Evolutionary conservation across 2,113 vertebrate species (phyloP).

Genomic region (Oophaga pumilio): DNA sequence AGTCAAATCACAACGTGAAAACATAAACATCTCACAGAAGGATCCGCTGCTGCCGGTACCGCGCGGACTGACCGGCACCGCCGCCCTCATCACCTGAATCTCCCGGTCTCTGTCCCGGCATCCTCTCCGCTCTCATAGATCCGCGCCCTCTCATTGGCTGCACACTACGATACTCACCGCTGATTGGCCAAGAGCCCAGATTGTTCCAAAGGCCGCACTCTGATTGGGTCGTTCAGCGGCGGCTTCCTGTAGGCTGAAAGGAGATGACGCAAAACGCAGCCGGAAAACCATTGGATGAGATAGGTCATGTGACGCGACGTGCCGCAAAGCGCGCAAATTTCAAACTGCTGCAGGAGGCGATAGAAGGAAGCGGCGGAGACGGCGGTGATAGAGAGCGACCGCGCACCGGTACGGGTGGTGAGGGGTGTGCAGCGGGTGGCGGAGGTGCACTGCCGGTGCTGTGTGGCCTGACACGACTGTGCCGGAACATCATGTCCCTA

Average conservation of each 20-base stretch:
- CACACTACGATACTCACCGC: not conserved
- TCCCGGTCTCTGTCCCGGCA: not conserved
- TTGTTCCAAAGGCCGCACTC: not conserved
- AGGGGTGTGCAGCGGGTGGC: not conserved
- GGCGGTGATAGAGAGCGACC: not conserved
- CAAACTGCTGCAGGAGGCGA: constrained; percentile 75
- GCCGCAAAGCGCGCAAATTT: constrained; percentile 91
- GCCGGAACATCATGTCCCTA: not conserved
- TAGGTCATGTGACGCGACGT: constrained; percentile 65
- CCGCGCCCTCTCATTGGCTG: not conserved
- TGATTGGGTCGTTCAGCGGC: not conserved
- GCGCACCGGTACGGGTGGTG: not conserved
- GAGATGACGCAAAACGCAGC: constrained; percentile 52
- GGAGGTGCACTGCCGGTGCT: not conserved
- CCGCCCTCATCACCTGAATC: not conserved
- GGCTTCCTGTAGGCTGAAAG: not conserved
- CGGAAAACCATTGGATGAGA: constrained; percentile 58
- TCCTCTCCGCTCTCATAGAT: not conserved
- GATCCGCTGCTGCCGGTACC: no score
- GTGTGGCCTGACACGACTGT: not conserved
- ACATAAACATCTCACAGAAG: no score
- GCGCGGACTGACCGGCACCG: no score
- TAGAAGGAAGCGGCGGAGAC: constrained; percentile 31
- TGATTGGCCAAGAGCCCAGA: not conserved
- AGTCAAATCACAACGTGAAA: no score